Base-by-base conservation (phyloP, 1,140 invertebrate genomes). In the Brachionus plicatilis region DNA sequence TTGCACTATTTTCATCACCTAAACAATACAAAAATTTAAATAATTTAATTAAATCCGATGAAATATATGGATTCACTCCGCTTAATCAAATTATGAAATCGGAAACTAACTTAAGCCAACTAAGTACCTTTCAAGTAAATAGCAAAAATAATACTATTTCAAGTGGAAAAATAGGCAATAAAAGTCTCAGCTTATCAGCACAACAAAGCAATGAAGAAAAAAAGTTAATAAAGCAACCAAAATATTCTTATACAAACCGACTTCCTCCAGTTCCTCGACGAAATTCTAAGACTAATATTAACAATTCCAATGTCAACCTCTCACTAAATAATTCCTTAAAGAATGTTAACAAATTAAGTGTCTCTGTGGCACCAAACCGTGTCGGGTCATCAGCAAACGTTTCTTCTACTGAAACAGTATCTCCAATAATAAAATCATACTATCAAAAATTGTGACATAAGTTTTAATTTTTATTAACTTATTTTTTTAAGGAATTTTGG, bases 21-120 rank as follows among this genome's bases (percentile, higher is more conserved):
- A 76, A 76, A 27, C 29, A 47, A 27, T 50, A 76, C 12, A 76
- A 47, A 27, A 76, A 76, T 76, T 24, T 29, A 12, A 76, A 50
- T 76, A 27, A 24, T 47, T 75, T 43, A 17, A 75, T 75, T 17
- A 76, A 50, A 47, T 50, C 45, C 2, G 72, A 76, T 27, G 72
- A 76, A 50, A 50, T 76, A n/a, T 76, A 76, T 29, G 72, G 72
- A 9, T 76, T 76, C 43, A 76, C 72, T 76, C 43, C 41, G 5
- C 20, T 76, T 11, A 76, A 76, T 76, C 41, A 50, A 47, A 76
- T 76, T 14, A 76, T 50, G 41, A 76, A 50, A 72, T 72, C 68
- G 9, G 68, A 72, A 1, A 50, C 72, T 6, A 76, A 76, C 50
- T n/a, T 50, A 20, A 76, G 50, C 24, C 72, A 76, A 14, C 11